Conservation (phyloP, 2,888 invertebrate genomes). For the Megaustenia siamemsis region DNA sequence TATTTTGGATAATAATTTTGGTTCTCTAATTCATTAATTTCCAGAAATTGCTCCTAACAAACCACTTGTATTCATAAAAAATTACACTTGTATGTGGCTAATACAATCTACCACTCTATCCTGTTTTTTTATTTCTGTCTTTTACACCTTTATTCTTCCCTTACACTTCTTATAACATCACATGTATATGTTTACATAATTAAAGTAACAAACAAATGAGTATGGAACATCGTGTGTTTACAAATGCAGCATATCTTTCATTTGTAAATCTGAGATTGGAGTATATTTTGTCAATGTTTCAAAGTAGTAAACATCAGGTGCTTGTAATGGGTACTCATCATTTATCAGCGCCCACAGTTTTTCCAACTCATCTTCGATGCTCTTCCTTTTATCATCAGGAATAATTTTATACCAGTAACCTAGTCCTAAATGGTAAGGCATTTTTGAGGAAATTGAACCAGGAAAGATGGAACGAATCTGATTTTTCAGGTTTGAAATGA, state of each 20-base stretch:
- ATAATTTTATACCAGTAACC: background rate
- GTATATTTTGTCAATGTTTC: constrained; percentile 19
- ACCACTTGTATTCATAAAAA: no score
- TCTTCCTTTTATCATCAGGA: background rate
- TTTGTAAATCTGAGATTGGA: background rate
- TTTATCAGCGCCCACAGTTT: background rate
- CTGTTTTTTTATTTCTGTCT: no score
- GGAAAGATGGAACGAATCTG: background rate
- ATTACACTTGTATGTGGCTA: no score
- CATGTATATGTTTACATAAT: no score
- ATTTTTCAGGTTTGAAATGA: background rate
- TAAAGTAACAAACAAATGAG: no score
- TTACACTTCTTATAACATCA: no score
- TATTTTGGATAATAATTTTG: no score
- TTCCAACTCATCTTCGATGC: background rate
- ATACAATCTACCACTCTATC: no score
- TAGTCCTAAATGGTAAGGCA: background rate
- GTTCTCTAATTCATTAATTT: no score
- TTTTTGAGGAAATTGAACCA: background rate
- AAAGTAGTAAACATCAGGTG: constrained; percentile 34
- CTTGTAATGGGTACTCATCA: background rate
- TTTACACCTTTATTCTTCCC: no score
- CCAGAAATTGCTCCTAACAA: no score
- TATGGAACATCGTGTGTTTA: no score
- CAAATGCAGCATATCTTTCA: background rate